A percentile compares a stretch with the other conserved stretches of the same genome.
These are phyloP conservation scores for Gymnogyps californianus DNA, from an alignment of 2,113 vertebrate species.

Conservation along the genomic window DNA sequence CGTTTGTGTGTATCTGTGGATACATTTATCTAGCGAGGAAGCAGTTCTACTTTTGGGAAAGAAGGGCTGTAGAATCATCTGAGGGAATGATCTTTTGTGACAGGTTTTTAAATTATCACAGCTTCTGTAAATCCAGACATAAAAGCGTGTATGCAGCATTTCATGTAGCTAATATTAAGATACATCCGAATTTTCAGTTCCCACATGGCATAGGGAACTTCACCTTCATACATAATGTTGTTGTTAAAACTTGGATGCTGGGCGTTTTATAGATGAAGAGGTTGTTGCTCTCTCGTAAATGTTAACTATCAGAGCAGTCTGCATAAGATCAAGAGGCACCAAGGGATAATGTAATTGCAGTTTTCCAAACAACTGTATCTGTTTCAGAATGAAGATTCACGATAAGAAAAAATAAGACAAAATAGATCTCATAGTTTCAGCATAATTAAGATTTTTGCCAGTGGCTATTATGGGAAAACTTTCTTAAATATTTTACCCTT, in stretches of 20 bases:
- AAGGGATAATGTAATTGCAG: slow-evolving; percentile 57
- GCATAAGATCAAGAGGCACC: slow-evolving; percentile 51
- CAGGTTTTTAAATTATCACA: background rate
- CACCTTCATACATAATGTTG: slow-evolving; percentile 21
- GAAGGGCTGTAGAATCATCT: background rate
- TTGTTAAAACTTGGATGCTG: slow-evolving; percentile 29
- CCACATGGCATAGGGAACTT: background rate
- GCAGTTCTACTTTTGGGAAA: background rate
- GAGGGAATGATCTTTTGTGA: background rate
- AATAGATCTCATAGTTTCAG: slow-evolving; percentile 53
- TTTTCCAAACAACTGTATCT: slow-evolving; percentile 62
- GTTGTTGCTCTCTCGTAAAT: slow-evolving; percentile 50
- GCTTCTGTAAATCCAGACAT: background rate
- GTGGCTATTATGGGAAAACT: slow-evolving; percentile 30
- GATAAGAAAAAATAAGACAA: slow-evolving; percentile 51
- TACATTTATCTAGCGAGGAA: background rate
- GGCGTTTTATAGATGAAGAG: slow-evolving; percentile 46
- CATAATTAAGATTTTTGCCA: slow-evolving; percentile 58
- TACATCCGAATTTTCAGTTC: background rate
- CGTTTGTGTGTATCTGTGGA: rapidly evolving
- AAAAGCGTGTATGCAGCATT: background rate
- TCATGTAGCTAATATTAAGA: background rate
- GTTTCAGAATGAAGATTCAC: slow-evolving; percentile 56
- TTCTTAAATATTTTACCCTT: slow-evolving; percentile 50
- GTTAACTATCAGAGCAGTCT: slow-evolving; percentile 50